Evolutionary conservation across 2,888 invertebrate species (phyloP).

Genomic region (Lypha dubia): DNA sequence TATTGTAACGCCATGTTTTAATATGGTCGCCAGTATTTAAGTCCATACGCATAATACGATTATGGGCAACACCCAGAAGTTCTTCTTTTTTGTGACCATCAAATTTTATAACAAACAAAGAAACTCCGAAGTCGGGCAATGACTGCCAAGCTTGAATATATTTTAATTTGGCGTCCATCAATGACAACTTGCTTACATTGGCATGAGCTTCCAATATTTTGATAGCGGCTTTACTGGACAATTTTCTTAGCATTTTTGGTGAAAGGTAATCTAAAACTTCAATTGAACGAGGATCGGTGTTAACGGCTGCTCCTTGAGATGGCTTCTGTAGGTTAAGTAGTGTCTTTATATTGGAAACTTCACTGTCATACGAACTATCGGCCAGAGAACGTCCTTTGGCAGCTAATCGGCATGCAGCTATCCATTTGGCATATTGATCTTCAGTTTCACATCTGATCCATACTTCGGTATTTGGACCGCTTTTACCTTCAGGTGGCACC

Average conservation of each 20-base stretch:
- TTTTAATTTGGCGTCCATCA: constrained; percentile 97
- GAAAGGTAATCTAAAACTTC: constrained; percentile 95
- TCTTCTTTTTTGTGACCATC: constrained; percentile 94
- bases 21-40: constrained; percentile 95
- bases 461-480: constrained; percentile 98
- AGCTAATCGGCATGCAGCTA: constrained; percentile 97
- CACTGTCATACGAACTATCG: constrained; percentile 95
- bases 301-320: constrained; percentile 89
- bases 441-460: constrained; percentile 97
- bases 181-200: constrained; percentile 94
- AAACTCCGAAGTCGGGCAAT: constrained; percentile 96
- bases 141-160: constrained; percentile 99
- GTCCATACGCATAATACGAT: constrained; percentile 98
- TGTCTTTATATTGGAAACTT: constrained; percentile 93
- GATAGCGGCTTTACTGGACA: constrained; percentile 93
- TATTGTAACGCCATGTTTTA: constrained; percentile 98
- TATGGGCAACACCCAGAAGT: constrained; percentile 95
- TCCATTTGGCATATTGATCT: constrained; percentile 99
- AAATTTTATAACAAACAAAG: constrained; percentile 97
- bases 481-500: constrained; percentile 95
- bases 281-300: constrained; percentile 88
- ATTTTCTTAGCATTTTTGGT: constrained; percentile 92
- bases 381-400: constrained; percentile 98
- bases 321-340: constrained; percentile 96
- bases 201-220: constrained; percentile 97